Conservation (phyloP, 2,113 vertebrate genomes). For the Aphyosemion australe region DNA sequence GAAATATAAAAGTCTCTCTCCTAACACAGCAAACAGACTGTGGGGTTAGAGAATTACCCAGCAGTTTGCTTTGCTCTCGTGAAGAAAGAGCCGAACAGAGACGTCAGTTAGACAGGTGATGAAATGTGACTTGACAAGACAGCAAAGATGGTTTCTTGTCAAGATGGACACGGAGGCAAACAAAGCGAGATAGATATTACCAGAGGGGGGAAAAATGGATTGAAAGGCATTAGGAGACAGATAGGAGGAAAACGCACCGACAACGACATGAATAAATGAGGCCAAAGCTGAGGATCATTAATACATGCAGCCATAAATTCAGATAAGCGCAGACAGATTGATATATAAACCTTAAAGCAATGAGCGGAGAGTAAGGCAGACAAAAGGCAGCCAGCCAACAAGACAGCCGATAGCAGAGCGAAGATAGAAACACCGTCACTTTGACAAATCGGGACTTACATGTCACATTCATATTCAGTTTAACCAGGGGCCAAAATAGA, state of each 20-base stretch:
- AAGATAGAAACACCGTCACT: conserved; percentile 39
- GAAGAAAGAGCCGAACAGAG: conserved; percentile 24
- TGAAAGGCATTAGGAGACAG: conserved; percentile 41
- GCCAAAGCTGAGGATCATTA: conserved; percentile 54
- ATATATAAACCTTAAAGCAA: conserved; percentile 51
- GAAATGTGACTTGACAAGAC: conserved; percentile 52
- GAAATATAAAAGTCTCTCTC: conserved; percentile 40
- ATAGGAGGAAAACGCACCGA: conserved; percentile 37
- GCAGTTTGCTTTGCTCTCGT: neutral
- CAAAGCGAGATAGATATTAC: conserved; percentile 55
- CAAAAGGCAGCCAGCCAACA: conserved; percentile 39
- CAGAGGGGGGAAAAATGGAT: conserved; percentile 11
- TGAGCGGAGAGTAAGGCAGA: conserved; percentile 37
- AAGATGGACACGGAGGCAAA: conserved; percentile 51
- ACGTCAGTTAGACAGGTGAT: conserved; percentile 47
- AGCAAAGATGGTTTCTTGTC: conserved; percentile 47
- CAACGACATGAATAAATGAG: conserved; percentile 43
- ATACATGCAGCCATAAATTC: conserved; percentile 58
- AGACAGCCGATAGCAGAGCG: conserved; percentile 11
- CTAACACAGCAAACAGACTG: conserved; percentile 10
- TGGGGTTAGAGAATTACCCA: neutral
- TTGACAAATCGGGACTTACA: conserved; percentile 33
- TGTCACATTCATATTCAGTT: conserved; percentile 52
- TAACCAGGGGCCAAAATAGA: neutral
- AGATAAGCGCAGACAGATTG: conserved; percentile 61